Percentiles rank a stretch among this genome's conserved stretches.
Conservation (phyloP, 1,140 invertebrate species). For the Bombus polaris region DNA sequence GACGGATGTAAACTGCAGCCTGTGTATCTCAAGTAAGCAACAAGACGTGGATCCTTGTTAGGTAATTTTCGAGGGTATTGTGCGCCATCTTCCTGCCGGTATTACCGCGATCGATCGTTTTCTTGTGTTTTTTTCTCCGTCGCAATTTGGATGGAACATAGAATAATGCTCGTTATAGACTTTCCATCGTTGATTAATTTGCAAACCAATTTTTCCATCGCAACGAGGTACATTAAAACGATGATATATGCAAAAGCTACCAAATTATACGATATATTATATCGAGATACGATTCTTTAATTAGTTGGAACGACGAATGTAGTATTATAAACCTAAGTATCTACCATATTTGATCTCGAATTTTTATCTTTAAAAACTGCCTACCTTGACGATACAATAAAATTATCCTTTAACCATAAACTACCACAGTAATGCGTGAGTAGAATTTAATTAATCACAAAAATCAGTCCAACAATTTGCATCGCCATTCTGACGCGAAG, state of each 20-base stretch:
- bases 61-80: background rate
- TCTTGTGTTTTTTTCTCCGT: background rate
- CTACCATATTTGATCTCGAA: background rate
- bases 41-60: background rate
- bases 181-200: background rate
- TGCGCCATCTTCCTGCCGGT: background rate
- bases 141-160: background rate
- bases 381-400: background rate
- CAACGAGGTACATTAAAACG: background rate
- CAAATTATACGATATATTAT: background rate
- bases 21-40: background rate
- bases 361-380: background rate
- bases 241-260: background rate
- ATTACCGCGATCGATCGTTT: background rate
- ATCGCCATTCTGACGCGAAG: background rate
- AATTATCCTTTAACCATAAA: background rate
- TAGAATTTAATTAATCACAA: constrained; percentile 1
- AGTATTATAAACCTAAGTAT: background rate
- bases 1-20: background rate
- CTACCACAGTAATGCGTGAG: background rate
- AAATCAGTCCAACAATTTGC: background rate
- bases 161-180: background rate
- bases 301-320: background rate
- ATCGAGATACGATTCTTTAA: background rate
- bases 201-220: background rate